Evolutionary conservation across 2,888 invertebrate genomes (phyloP), one percentile per base, ranked within the genome.

Genomic region (Amblyjoppa fuscipennis): DNA sequence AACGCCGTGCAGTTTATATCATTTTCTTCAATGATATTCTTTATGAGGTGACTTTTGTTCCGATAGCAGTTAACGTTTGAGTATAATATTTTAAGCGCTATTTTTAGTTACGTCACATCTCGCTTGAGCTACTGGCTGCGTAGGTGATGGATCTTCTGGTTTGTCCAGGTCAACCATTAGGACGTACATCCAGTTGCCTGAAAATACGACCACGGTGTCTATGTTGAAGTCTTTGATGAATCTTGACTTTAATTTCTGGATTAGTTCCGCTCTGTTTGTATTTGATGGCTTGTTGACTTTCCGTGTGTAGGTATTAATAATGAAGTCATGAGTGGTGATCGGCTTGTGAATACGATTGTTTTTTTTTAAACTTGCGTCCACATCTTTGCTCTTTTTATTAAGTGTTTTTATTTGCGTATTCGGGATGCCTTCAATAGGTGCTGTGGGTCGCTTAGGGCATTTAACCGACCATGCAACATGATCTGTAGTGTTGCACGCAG

Each of bases 61-160:
- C 16, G 53, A 49, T 79, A 79, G 59, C 79, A 53, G 38, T 70
- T 70, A 25, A 79, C 41, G 59, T 70, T 79, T 28, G 31, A 28
- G 38, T 79, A 79, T 13, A 53, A n/a, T 20, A 70, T 41, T 31
- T 70, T 70, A 70, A 59, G 41, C 5, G 16, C 79, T 31, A 59
- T 45, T 71, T 28, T 56, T 56, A 61, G 11, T n/a, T 9, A 69
- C 49, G 11, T 11, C n/a, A 45, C n/a, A 70, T 25, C 59, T 45
- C 31, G 56, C 7, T 41, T 56, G 41, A 28, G 49, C 31, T 3
- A 53, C n/a, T n/a, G 59, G 56, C 53, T 71, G 53, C 5, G 71
- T 71, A 34, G 71, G 53, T n/a, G 71, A 71, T 6, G 31, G 16
- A 7, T 3, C 31, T 34, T 56, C 71, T 11, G 71, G 56, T 9